A percentile compares a stretch with the other conserved stretches of the same genome.
These are phyloP conservation scores for Cuculus canorus DNA, from an alignment of 2,797 vertebrate genomes.

Conservation along the genomic window DNA sequence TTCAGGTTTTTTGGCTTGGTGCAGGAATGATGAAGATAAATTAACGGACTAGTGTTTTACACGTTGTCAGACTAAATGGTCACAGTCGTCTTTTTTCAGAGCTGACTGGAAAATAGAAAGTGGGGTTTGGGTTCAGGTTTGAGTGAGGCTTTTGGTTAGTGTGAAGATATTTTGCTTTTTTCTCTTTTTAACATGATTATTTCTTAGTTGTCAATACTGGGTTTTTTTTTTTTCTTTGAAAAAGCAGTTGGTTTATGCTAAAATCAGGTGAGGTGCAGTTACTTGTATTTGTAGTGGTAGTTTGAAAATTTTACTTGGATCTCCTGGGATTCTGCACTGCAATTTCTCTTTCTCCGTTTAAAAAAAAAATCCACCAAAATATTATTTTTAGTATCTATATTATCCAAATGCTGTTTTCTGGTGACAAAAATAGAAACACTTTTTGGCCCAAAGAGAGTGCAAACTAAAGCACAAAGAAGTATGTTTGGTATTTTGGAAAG, in stretches of 20 bases:
- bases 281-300: neutral
- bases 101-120: neutral
- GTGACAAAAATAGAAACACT: neutral
- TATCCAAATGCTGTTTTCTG: neutral
- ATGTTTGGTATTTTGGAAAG: neutral
- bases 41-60: neutral
- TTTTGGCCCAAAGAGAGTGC: neutral
- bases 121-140: neutral
- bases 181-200: neutral
- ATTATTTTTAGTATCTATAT: neutral
- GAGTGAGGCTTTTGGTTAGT: neutral
- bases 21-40: neutral
- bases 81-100: neutral
- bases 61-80: neutral
- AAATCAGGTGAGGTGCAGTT: neutral
- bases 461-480: neutral
- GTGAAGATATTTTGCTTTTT: neutral
- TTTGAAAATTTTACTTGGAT: neutral
- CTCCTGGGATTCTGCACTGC: neutral
- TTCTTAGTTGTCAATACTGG: neutral
- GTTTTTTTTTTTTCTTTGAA: neutral
- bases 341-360: neutral
- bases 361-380: neutral
- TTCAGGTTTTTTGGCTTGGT: neutral
- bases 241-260: neutral